Evolutionary conservation across 1,140 invertebrate genomes (phyloP).

Genomic region (Musca domestica): DNA sequence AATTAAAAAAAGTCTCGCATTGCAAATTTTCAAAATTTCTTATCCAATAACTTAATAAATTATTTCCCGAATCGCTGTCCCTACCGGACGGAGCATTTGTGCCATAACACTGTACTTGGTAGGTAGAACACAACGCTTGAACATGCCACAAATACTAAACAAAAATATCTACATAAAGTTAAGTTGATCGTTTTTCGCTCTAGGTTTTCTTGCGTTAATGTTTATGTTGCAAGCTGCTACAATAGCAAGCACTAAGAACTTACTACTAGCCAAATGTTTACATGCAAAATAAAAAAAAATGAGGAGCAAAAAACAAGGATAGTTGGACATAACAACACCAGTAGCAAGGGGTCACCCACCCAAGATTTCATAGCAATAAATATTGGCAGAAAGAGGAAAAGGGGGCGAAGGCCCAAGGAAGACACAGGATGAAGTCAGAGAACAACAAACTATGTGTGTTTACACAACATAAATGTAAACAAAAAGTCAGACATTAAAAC

Average conservation of each 20-base stretch:
- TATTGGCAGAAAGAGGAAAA: neutral
- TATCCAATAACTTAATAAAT: too few species aligned
- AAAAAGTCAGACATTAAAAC: conserved; percentile 20
- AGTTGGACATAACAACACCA: neutral
- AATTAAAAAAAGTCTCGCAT: too few species aligned
- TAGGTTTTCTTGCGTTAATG: neutral
- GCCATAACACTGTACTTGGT: too few species aligned
- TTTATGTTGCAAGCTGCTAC: too few species aligned
- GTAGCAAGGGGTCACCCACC: neutral
- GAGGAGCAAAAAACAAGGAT: neutral
- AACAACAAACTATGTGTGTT: conserved; percentile 11
- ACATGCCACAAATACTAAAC: conserved; percentile 14
- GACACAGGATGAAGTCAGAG: neutral
- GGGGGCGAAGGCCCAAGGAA: neutral
- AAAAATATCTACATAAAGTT: conserved; percentile 19
- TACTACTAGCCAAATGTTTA: too few species aligned
- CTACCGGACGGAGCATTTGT: too few species aligned
- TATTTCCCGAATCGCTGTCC: too few species aligned
- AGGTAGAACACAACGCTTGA: neutral
- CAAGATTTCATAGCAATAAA: neutral
- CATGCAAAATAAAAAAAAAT: too few species aligned
- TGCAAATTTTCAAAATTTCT: too few species aligned
- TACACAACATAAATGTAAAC: conserved; percentile 20
- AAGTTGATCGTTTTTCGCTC: neutral
- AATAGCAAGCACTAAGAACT: too few species aligned